These are phyloP conservation scores for Furcula furcula DNA, from an alignment of 2,888 invertebrate species.

Conservation along the genomic window DNA sequence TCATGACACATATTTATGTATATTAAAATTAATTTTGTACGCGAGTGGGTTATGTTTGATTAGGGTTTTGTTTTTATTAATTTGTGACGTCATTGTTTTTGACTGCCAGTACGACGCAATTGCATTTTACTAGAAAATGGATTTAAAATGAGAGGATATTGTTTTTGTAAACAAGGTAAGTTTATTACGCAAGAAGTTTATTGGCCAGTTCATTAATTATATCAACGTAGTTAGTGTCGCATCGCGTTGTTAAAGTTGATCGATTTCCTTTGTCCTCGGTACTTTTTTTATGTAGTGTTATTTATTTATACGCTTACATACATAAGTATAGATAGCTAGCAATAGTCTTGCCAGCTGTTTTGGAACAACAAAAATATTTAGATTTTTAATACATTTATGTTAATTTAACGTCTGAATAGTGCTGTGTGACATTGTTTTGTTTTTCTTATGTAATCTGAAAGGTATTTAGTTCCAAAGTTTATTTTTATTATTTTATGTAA, in stretches of 20 bases:
- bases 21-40: conserved; percentile 41
- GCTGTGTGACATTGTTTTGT: conserved; percentile 37
- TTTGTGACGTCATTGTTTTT: conserved; percentile 84
- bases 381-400: conserved; percentile 1
- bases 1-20: too few relatives aligned
- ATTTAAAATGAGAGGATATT: conserved; percentile 76
- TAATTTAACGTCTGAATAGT: conserved; percentile 23
- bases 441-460: conserved; percentile 47
- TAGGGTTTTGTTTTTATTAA: conserved; percentile 60
- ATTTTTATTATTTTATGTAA: too few relatives aligned
- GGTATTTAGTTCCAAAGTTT: too few relatives aligned
- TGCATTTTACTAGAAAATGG: conserved; percentile 76
- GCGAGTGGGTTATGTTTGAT: conserved; percentile 55
- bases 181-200: conserved; percentile 36
- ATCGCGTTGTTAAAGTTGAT: conserved; percentile 43
- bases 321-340: too few relatives aligned
- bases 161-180: conserved; percentile 65
- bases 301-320: too few relatives aligned
- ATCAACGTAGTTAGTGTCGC: conserved; percentile 13
- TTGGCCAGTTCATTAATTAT: conserved; percentile 16
- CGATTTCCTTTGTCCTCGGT: conserved; percentile 80
- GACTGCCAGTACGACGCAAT: conserved; percentile 84
- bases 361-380: conserved; percentile 40
- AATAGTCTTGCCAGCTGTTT: conserved; percentile 56
- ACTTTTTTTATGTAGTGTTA: conserved; percentile 34